phyloP scores from a whole-genome alignment of 1,140 invertebrate species.

The Vanessa tameamea region DNA sequence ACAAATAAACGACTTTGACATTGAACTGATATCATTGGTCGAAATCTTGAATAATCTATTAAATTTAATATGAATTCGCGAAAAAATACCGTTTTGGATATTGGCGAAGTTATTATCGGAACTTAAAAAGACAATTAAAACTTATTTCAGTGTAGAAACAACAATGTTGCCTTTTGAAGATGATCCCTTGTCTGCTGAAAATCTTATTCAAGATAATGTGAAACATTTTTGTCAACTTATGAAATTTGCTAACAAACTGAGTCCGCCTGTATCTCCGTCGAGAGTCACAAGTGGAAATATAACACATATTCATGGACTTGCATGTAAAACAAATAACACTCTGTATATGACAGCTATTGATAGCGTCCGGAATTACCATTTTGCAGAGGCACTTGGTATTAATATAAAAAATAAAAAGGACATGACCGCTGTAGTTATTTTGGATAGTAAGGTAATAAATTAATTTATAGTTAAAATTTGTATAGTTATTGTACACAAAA shows the following conservation, averaged over 20 bases:
- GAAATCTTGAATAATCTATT: too few species aligned
- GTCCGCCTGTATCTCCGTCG: slow-evolving; percentile 54
- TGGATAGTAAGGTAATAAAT: slow-evolving; percentile 85
- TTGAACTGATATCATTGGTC: too few species aligned
- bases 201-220: slow-evolving; percentile 70
- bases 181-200: slow-evolving; percentile 81
- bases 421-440: slow-evolving; percentile 86
- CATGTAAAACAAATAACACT: slow-evolving; percentile 82
- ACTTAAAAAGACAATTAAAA: not conserved
- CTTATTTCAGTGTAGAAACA: slow-evolving; percentile 65
- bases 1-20: too few species aligned
- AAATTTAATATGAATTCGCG: too few species aligned
- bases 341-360: slow-evolving; percentile 87
- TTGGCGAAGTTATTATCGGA: too few species aligned
- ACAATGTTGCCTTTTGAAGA: slow-evolving; percentile 76
- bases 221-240: slow-evolving; percentile 74
- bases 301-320: slow-evolving; percentile 56
- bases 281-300: slow-evolving; percentile 46
- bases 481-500: not conserved
- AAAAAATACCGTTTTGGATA: too few species aligned
- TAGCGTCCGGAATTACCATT: slow-evolving; percentile 85
- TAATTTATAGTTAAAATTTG: not conserved
- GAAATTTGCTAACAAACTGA: slow-evolving; percentile 66
- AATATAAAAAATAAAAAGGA: slow-evolving; percentile 83
- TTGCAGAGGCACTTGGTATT: slow-evolving; percentile 87